These are phyloP conservation scores for Fragum whitleyi DNA, from an alignment of 2,888 invertebrate species.

Conservation along the genomic window DNA sequence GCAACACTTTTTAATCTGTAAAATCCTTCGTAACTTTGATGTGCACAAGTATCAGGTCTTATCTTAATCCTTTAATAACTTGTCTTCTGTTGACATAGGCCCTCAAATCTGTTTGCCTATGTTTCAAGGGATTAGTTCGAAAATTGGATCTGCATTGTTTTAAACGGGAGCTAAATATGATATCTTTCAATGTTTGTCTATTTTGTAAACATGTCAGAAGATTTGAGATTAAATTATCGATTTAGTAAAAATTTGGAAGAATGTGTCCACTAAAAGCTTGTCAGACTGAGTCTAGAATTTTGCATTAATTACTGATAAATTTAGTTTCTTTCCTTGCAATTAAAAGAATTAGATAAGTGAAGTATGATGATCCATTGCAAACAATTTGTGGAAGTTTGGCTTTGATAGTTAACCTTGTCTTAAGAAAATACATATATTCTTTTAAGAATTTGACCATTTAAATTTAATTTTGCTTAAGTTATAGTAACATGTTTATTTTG, in stretches of 20 bases:
- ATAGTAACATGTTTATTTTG: too few species aligned
- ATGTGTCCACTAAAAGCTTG: background rate
- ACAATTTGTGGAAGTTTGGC: too few species aligned
- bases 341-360: too few species aligned
- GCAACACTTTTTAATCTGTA: slow-evolving; percentile 15
- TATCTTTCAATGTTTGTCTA: slow-evolving; percentile 17
- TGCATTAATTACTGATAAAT: too few species aligned
- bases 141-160: slow-evolving; percentile 16
- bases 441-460: too few species aligned
- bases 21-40: slow-evolving; percentile 25
- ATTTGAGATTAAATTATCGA: background rate
- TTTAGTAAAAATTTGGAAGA: background rate
- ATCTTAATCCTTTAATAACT: slow-evolving; percentile 26
- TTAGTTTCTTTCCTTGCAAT: too few species aligned
- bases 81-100: slow-evolving; percentile 5
- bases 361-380: too few species aligned
- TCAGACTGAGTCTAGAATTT: too few species aligned
- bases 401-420: too few species aligned
- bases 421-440: too few species aligned
- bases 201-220: slow-evolving; percentile 16
- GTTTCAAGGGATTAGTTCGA: slow-evolving; percentile 15
- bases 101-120: slow-evolving; percentile 12
- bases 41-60: slow-evolving; percentile 3
- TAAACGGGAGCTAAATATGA: slow-evolving; percentile 23
- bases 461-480: too few species aligned